Conservation (phyloP, 2,797 vertebrate genomes). For the Anas bernieri region DNA sequence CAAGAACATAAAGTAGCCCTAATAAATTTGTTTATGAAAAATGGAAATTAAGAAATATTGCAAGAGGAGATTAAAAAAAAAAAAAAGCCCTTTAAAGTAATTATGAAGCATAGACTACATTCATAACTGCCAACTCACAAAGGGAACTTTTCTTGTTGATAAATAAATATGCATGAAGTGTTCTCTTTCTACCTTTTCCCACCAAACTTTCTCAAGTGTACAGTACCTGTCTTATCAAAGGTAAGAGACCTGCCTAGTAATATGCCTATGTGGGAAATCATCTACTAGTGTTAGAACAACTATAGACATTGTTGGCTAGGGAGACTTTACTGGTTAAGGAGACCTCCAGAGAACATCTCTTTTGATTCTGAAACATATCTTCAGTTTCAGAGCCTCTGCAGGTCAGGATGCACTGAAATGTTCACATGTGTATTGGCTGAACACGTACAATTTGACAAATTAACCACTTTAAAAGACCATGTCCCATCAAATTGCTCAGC, state of each 20-base stretch:
- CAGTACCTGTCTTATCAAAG: neutral
- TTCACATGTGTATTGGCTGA: neutral
- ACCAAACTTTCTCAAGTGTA: neutral
- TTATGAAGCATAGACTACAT: neutral
- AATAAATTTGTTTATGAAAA: neutral
- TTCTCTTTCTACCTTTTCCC: neutral
- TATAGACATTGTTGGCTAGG: neutral
- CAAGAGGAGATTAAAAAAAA: neutral
- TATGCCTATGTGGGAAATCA: neutral
- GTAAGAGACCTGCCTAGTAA: neutral
- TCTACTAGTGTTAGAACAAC: neutral
- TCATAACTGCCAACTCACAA: neutral
- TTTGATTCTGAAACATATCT: neutral
- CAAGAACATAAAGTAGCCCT: neutral
- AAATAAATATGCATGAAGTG: neutral
- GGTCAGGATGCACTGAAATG: neutral
- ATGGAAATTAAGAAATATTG: neutral
- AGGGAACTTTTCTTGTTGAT: neutral
- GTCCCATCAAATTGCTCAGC: neutral
- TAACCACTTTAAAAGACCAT: neutral
- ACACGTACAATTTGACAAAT: neutral
- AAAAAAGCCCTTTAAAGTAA: neutral
- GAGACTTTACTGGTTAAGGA: neutral
- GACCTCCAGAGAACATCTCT: neutral
- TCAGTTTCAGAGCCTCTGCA: neutral